Evolutionary conservation across 1,140 invertebrate genomes (phyloP), one percentile per base, ranked within the genome.

Genomic region (Chironomus tepperi): DNA sequence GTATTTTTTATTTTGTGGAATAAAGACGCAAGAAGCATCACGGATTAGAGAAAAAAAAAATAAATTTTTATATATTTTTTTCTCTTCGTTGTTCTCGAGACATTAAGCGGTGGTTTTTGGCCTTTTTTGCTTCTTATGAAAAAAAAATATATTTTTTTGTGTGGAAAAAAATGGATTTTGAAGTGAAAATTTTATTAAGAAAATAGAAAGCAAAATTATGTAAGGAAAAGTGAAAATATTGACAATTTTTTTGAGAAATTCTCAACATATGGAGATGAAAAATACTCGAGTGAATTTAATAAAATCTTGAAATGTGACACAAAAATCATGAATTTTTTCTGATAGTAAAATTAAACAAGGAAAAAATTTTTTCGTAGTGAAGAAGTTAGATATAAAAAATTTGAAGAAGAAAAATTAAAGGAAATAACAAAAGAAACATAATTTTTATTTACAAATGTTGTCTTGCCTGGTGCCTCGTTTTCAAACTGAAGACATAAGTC

Each of bases 1-100:
- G 65, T 70, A 70, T 70, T 70, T 70, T 70, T 70, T 19, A 21
- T 70, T 70, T 70, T 70, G 65, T 19, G 65, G 16, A 21, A 70
- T 70, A 70, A 70, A 70, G 65, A 70, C 65, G 65, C 19, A 19
- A 57, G 16, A 70, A 19, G 65, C 65, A 70, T 70, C 18, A 70
- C 65, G 19, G 19, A 70, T 70, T 70, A 70, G 65, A 19, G 18
- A 70, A 70, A 19, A 19, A n/a, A 70, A 19, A 70, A 19, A 70
- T 47, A 47, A 34, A 34, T 34, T 34, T 34, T 34, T 34, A 34
- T 34, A 34, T 34, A 34, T 34, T 34, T 34, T 34, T 34, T 34
- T 34, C 24, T 34, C 24, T 34, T 34, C 24, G 24, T 34, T 34
- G 5, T 34, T 34, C 24, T 34, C 24, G 24, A 34, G 24, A 34